Base-by-base conservation (phyloP, 2,888 invertebrate genomes). In the Drosophila siamana region DNA sequence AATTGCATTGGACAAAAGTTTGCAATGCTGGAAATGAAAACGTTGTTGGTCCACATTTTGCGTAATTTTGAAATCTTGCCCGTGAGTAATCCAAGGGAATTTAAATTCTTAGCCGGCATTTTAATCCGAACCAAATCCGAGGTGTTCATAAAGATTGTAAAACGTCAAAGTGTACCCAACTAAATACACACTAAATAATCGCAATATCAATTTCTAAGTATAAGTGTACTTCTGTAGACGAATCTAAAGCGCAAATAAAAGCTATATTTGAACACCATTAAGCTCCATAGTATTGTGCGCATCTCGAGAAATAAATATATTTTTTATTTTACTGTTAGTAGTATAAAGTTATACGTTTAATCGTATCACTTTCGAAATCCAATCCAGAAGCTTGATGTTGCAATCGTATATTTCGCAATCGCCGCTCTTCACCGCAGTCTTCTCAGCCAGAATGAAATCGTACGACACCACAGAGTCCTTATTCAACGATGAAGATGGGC, bases 1-100 rank as follows among this genome's bases (percentile, higher is more conserved):
- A 91, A 91, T 75, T 91, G 91, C 62, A 90, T 91, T 74, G 90
- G 90, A 60, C 86, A 89, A 80, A 87, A 76, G 60, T 89, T 87
- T 50, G 89, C 88, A 0, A 69, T 84, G 65, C 28, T 83, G 19
- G 89, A 89, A 69, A 70, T 87, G 2, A 89, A 89, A 62, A 86
- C 85, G 0, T 51, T 88, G 0, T 30, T 89, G 11, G 73, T 85
- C 0, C 61, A 77, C 13, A 60, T 89, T 1, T 59, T 89, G 2
- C 85, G 68, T 26, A 59, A 78, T 33, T 90, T 83, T 38, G 59
- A 66, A 56, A 47, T 88, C 5, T 51, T 79, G 1, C 74, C 81
- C 0, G 28, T 78, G 0, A 67, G 48, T 24, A 59, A 59, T 26
- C 48, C 52, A 0, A 48, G 33, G 0, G 30, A 60, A 16, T 50